Evolutionary conservation across 2,888 invertebrate species (phyloP), one percentile per base, ranked within the genome.

Genomic region (Eustalomyia histrio): DNA sequence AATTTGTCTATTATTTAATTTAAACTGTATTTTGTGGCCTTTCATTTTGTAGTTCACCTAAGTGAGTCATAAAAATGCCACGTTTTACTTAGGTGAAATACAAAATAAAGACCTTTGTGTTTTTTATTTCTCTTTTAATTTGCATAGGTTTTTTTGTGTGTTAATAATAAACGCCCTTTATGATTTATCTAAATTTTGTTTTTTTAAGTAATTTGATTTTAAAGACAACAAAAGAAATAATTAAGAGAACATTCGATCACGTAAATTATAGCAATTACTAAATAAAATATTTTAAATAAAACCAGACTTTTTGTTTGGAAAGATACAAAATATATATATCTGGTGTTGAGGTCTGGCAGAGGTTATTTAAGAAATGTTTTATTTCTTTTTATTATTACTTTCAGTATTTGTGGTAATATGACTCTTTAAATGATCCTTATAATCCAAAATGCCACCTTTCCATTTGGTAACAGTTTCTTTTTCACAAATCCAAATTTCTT

Each of bases 401-500:
- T 88, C 88, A 74, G 87, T 88, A 35, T 90, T 90, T 74, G 95
- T 96, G 60, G 95, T 90, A 86, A 98, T 96, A 91, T 96, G 96
- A 76, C 94, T 94, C 89, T 97, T 97, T 84, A 99, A 93, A 89
- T 97, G 95, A 88, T 98, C 96, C 92, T 99, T 99, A 92, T 99
- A 99, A 81, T 95, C 94, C 87, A 97, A 94, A 92, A 99, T 99
- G 88, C 96, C 97, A 16, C 99, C 98, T 85, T 97, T 94, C 98
- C 99, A 99, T 91, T 99, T 98, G 29, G 98, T 99, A 71, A 98
- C 95, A 5, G 95, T 94, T 87, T 95, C 96, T 83, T 99, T 96
- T 90, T 99, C 99, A 91, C 99, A 99, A 57, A 99, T 95, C 99
- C 99, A 99, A 90, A 99, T 99, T 91, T 98, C 98, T 90, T 99